A percentile compares a stretch with the other conserved stretches of the same genome.
Conservation (phyloP, 64 coral and sea anemone genomes). For the Pocillopora damicornis region DNA sequence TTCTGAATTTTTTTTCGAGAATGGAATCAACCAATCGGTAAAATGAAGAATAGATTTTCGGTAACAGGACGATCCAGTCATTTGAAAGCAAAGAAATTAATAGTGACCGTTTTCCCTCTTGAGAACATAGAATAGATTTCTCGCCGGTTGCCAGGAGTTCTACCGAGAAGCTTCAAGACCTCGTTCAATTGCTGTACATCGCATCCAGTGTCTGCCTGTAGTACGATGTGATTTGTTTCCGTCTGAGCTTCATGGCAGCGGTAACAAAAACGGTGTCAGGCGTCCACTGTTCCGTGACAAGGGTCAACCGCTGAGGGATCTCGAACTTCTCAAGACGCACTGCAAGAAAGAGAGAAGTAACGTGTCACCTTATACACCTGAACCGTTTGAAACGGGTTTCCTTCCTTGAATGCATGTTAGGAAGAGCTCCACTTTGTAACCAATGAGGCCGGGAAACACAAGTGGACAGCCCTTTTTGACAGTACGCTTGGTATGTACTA, state of each 20-base stretch:
- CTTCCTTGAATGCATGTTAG: too few species aligned
- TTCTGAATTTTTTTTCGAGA: too few species aligned
- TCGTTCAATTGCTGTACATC: conserved; percentile 63
- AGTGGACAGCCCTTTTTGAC: too few species aligned
- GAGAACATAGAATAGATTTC: not conserved
- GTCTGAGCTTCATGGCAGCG: conserved; percentile 84
- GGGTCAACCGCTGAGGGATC: conserved; percentile 76
- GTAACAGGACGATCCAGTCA: not conserved
- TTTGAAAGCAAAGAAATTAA: not conserved
- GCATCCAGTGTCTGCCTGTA: conserved; percentile 69
- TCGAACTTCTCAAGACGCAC: conserved; percentile 97
- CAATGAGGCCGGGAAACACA: too few species aligned
- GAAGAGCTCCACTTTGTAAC: too few species aligned
- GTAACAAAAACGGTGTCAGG: conserved; percentile 95
- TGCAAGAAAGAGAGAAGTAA: conserved; percentile 11
- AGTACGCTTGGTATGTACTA: too few species aligned
- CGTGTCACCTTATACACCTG: not conserved
- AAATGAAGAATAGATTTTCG: too few species aligned
- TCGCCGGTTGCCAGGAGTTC: not conserved
- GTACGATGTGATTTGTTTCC: conserved; percentile 77
- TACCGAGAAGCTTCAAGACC: not conserved
- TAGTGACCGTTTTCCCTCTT: not conserved
- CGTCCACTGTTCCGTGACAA: conserved; percentile 88
- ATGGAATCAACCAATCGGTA: too few species aligned
- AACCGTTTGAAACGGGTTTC: not conserved